Evolutionary conservation across 2,797 vertebrate species (phyloP).

Genomic region (Sparus aurata): DNA sequence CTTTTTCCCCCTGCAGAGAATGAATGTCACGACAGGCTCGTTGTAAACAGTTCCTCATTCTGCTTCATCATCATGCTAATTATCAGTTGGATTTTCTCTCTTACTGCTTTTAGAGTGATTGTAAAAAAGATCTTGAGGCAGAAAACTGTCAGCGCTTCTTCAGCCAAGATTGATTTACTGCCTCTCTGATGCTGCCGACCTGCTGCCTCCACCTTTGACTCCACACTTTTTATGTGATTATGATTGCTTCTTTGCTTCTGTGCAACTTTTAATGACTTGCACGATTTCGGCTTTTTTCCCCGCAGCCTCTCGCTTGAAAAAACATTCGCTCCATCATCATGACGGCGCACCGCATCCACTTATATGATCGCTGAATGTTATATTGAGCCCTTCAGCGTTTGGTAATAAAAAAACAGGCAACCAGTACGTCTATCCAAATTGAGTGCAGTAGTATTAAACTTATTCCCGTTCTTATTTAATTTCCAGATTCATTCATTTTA

Average conservation of each 20-base stretch:
- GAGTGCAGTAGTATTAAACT: background rate
- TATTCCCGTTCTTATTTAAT: background rate
- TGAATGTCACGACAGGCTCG: conserved; percentile 1
- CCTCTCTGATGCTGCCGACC: conserved; percentile 38
- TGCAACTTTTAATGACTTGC: conserved; percentile 16
- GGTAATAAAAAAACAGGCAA: background rate
- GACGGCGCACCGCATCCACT: background rate
- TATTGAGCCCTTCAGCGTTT: background rate
- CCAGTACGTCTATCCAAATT: background rate
- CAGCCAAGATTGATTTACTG: conserved; percentile 17
- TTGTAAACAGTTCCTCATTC: conserved; percentile 2
- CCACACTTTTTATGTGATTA: conserved; percentile 12
- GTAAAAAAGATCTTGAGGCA: conserved; percentile 6
- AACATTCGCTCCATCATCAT: background rate
- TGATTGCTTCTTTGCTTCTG: conserved; percentile 5
- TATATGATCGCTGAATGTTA: background rate
- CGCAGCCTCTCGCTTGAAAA: background rate
- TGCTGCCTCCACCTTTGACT: conserved; percentile 44
- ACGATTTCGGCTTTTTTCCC: background rate
- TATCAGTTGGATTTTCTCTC: conserved; percentile 21
- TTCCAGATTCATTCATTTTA: background rate
- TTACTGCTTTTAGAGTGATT: conserved; percentile 36
- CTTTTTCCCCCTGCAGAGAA: background rate
- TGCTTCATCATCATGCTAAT: conserved; percentile 29
- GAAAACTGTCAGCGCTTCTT: conserved; percentile 23